Conservation (phyloP, 2,888 invertebrate genomes). For the Nomada flava region DNA sequence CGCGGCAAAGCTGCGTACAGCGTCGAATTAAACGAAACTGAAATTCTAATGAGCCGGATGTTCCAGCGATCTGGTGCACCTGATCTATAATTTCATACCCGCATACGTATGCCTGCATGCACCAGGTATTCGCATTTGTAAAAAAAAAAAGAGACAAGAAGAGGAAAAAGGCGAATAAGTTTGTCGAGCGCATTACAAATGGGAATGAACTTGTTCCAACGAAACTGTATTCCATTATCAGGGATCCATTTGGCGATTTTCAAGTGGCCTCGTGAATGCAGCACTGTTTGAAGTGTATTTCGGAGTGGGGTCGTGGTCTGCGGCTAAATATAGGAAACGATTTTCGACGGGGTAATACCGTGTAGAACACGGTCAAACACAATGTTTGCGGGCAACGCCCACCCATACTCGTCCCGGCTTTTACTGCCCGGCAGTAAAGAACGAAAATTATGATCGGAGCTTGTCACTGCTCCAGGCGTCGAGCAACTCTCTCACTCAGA, state of each 20-base stretch:
- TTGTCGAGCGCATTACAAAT: neutral
- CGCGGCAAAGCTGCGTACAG: slow-evolving; percentile 32
- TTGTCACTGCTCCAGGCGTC: slow-evolving; percentile 82
- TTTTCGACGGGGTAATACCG: slow-evolving; percentile 72
- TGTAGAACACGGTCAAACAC: slow-evolving; percentile 80
- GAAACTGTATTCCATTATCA: neutral
- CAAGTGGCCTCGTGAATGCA: neutral
- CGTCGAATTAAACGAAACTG: slow-evolving; percentile 54
- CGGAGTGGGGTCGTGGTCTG: slow-evolving; percentile 48
- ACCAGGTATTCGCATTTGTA: slow-evolving; percentile 15
- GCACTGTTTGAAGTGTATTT: neutral
- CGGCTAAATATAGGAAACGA: slow-evolving; percentile 76
- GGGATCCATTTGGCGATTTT: neutral
- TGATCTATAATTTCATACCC: slow-evolving; percentile 67
- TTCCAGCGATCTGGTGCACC: slow-evolving; percentile 53
- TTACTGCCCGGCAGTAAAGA: slow-evolving; percentile 82
- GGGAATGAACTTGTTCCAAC: neutral
- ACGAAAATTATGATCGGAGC: slow-evolving; percentile 82
- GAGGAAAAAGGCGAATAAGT: neutral
- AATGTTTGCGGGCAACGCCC: slow-evolving; percentile 83
- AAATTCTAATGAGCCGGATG: slow-evolving; percentile 57
- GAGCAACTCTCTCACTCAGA: slow-evolving; percentile 60
- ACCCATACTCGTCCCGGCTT: slow-evolving; percentile 79
- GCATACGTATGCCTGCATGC: slow-evolving; percentile 57
- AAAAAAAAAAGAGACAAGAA: neutral